phyloP scores from a whole-genome alignment of 1,140 invertebrate species.

The Ericerus pela region DNA sequence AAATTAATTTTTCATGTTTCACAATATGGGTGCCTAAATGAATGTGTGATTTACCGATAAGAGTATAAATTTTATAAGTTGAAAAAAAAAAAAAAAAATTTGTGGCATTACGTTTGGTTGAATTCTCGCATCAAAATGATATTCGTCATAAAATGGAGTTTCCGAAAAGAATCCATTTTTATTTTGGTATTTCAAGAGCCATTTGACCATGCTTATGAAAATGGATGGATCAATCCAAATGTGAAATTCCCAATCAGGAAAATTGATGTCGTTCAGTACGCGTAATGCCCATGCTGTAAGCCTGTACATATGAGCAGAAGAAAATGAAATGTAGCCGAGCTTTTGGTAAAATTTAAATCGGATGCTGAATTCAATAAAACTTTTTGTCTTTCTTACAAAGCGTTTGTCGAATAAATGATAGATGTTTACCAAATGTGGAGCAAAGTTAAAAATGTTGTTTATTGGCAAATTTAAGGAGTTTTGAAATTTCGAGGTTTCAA shows the following conservation, averaged over 20 bases:
- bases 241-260: conserved; percentile 39
- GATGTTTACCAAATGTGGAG: no score
- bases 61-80: neutral
- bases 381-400: no score
- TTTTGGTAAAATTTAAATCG: neutral
- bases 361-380: no score
- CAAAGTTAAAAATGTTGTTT: no score
- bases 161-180: conserved; percentile 34
- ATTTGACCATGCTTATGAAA: conserved; percentile 28
- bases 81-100: neutral
- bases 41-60: no score
- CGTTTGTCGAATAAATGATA: no score
- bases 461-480: no score
- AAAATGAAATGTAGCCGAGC: neutral
- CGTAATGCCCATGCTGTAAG: conserved; percentile 35
- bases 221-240: conserved; percentile 34
- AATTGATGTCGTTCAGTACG: conserved; percentile 32
- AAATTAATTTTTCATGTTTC: no score
- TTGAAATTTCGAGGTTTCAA: no score
- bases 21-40: no score
- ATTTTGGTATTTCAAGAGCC: conserved; percentile 34
- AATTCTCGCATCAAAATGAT: conserved; percentile 26
- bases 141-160: conserved; percentile 16
- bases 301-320: conserved; percentile 26
- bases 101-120: neutral